Conservation (phyloP, 2,797 vertebrate genomes). For the Alca torda region DNA sequence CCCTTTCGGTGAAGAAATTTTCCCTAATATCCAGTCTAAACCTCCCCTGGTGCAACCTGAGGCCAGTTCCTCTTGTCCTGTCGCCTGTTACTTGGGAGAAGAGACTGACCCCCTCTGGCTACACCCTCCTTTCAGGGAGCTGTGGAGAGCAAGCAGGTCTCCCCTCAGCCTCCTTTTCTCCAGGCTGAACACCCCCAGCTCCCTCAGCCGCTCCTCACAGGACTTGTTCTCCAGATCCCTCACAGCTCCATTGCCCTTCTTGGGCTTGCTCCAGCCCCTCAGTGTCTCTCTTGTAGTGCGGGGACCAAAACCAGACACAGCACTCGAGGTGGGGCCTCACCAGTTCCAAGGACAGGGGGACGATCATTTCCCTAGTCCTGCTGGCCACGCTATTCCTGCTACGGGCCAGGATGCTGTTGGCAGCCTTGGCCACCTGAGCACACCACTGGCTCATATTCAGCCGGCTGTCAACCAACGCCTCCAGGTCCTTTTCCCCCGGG, state of each 20-base stretch:
- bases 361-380: not conserved
- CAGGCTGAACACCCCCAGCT: not conserved
- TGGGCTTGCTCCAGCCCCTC: not conserved
- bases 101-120: not conserved
- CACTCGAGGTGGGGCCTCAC: not conserved
- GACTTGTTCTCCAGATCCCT: not conserved
- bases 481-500: not conserved
- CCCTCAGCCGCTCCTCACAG: not conserved
- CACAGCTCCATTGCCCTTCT: not conserved
- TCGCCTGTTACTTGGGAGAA: not conserved
- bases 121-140: not conserved
- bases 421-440: not conserved
- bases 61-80: not conserved
- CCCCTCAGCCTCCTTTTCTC: not conserved
- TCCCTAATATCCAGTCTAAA: not conserved
- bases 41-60: not conserved
- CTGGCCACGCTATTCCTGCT: not conserved
- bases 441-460: not conserved
- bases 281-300: not conserved
- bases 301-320: not conserved
- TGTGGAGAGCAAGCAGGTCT: not conserved
- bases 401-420: not conserved
- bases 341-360: not conserved
- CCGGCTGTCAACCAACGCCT: not conserved
- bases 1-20: not conserved